Evolutionary conservation across 2,113 vertebrate species (phyloP).

Genomic region (Capreolus pygargus): DNA sequence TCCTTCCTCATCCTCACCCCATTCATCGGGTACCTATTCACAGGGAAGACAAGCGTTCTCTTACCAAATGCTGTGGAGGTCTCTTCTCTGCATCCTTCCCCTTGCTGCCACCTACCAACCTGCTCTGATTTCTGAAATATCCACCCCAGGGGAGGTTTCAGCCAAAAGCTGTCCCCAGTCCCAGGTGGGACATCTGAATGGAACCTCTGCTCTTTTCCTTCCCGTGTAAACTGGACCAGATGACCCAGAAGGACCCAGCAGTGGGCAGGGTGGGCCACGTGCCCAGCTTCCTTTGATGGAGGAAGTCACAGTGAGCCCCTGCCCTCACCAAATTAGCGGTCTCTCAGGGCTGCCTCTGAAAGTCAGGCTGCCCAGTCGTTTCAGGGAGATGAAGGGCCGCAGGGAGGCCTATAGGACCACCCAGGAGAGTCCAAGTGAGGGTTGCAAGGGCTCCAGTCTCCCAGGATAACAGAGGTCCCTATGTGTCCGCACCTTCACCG

Average conservation of each 20-base stretch:
- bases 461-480: not conserved
- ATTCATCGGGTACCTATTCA: not conserved
- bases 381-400: accelerated
- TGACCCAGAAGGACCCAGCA: not conserved
- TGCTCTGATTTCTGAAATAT: not conserved
- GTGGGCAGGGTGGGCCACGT: accelerated
- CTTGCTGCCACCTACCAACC: not conserved
- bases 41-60: not conserved
- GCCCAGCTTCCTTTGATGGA: not conserved
- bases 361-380: not conserved
- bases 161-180: not conserved
- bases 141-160: not conserved
- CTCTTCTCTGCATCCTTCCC: not conserved
- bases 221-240: not conserved
- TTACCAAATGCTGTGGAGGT: not conserved
- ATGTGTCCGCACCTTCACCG: accelerated
- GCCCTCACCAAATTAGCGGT: not conserved
- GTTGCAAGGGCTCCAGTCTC: not conserved
- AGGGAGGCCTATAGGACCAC: not conserved
- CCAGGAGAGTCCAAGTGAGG: not conserved
- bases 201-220: not conserved
- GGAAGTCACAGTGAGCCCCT: not conserved
- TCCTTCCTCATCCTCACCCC: not conserved
- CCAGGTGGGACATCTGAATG: not conserved
- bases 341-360: not conserved